Percentiles rank a stretch among this genome's conserved stretches.
Conservation (phyloP, 2,797 vertebrate species). For the Chromis chromis region DNA sequence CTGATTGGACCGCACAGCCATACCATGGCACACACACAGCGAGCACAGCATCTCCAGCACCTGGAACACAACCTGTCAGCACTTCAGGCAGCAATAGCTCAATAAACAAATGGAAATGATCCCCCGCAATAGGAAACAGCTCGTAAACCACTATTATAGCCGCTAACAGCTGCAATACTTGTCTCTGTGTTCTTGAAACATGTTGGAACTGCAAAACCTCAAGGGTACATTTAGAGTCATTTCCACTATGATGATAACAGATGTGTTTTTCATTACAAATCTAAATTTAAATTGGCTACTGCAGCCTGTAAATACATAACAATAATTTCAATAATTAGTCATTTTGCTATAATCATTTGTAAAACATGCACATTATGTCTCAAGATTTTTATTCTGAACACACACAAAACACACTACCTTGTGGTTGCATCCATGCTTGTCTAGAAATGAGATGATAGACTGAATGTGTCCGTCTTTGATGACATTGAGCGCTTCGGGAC, state of each 20-base stretch:
- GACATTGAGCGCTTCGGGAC: conserved; percentile 93
- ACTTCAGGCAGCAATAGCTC: conserved; percentile 34
- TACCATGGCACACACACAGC: conserved; percentile 94
- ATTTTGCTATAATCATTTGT: conserved; percentile 1
- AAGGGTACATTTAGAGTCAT: neutral
- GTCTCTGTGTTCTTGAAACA: neutral
- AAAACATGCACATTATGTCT: neutral
- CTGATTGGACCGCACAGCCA: conserved; percentile 94
- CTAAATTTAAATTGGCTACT: neutral
- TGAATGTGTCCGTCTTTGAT: conserved; percentile 95
- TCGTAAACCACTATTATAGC: neutral
- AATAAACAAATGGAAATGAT: conserved; percentile 41
- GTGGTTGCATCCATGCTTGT: conserved; percentile 93
- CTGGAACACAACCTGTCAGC: conserved; percentile 79
- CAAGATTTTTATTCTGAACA: neutral
- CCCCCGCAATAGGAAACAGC: neutral
- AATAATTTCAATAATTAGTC: neutral
- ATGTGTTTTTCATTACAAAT: neutral
- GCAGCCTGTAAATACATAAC: neutral
- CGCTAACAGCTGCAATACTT: neutral
- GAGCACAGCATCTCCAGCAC: conserved; percentile 95
- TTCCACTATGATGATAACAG: neutral
- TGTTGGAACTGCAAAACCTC: neutral
- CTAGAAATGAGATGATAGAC: conserved; percentile 93
- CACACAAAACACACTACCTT: conserved; percentile 83